These are phyloP conservation scores for Beris morrisii DNA, from an alignment of 2,888 invertebrate species.

Conservation along the genomic window DNA sequence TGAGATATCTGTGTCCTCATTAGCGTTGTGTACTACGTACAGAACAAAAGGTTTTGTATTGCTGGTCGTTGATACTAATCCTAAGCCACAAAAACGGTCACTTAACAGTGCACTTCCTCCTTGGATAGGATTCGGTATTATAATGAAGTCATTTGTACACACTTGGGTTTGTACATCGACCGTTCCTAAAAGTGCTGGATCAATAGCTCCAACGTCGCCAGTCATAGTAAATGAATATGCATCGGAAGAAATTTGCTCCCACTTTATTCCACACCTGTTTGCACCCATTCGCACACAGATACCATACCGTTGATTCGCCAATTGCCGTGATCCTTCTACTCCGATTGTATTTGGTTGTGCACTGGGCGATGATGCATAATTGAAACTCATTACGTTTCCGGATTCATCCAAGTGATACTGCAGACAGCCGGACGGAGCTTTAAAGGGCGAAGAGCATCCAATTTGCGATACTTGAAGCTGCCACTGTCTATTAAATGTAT, in stretches of 20 bases:
- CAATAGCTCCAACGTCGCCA: slow-evolving; percentile 68
- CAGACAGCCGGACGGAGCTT: slow-evolving; percentile 77
- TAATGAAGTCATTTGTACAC: slow-evolving; percentile 73
- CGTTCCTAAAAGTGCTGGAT: slow-evolving; percentile 64
- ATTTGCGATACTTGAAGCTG: slow-evolving; percentile 74
- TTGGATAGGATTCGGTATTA: slow-evolving; percentile 69
- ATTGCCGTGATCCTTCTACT: slow-evolving; percentile 67
- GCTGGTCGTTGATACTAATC: slow-evolving; percentile 67
- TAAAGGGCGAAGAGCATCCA: slow-evolving; percentile 68
- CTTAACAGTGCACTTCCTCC: slow-evolving; percentile 57
- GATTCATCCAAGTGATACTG: slow-evolving; percentile 68
- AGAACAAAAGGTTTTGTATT: slow-evolving; percentile 67
- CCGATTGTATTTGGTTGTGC: slow-evolving; percentile 60
- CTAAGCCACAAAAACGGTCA: slow-evolving; percentile 77
- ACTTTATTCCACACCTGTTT: slow-evolving; percentile 73
- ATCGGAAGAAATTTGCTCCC: slow-evolving; percentile 61
- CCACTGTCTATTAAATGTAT: slow-evolving; percentile 70
- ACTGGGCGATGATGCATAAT: slow-evolving; percentile 69
- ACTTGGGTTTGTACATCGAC: slow-evolving; percentile 61
- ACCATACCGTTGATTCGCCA: slow-evolving; percentile 74
- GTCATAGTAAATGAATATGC: slow-evolving; percentile 70
- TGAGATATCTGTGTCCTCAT: slow-evolving; percentile 67
- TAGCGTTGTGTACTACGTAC: slow-evolving; percentile 68
- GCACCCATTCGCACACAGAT: slow-evolving; percentile 74
- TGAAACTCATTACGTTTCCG: slow-evolving; percentile 73